Base-by-base conservation (phyloP, 92 coral and sea anemone genomes). In the Virgularia gustaviana region DNA sequence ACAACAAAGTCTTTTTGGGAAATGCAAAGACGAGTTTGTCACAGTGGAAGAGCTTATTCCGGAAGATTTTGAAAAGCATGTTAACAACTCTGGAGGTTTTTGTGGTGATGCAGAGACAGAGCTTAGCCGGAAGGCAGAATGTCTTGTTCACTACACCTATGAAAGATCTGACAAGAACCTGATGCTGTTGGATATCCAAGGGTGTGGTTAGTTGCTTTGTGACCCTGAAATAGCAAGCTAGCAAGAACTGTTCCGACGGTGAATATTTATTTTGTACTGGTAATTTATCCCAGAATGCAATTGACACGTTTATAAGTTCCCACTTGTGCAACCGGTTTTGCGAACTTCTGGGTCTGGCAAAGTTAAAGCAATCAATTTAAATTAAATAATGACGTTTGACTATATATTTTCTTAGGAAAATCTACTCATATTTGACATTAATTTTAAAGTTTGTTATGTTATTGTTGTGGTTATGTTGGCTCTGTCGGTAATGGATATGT, bases 121-220 rank as follows among this genome's bases (percentile, higher is more conserved):
- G n/a, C 55, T 66, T 31, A 36, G 32, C 8, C 75, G 57, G 36
- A 67, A 75, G 47, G 81, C 85, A 32, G 85, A 81, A 66, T 81
- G 81, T 28, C 63, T 75, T 51, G 76, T 71, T 23, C 81, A 81
- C 54, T 81, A 57, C 59, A 65, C 72, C 35, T 81, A 66, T 52
- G 55, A 81, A 47, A 47, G 36, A 53, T 81, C 81, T 35, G 37
- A 47, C 60, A 75, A 75, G 47, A 66, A 81, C 60, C 44, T 75
- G 43, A 81, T 76, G 81, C 37, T 81, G 37, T 43, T 81, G 36
- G 86, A 81, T 63, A 59, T 75, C n/a, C 78, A 81, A 60, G 78
- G 81, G 19, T 65, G 81, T 45, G 72, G 70, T 33, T 32, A 42
- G 15, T 33, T 23, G n/a, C 56, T 81, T 54, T 74, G 74, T 36